These are phyloP conservation scores for Meloidogyne chitwoodi DNA, from an alignment of 1,140 invertebrate genomes.

Conservation along the genomic window DNA sequence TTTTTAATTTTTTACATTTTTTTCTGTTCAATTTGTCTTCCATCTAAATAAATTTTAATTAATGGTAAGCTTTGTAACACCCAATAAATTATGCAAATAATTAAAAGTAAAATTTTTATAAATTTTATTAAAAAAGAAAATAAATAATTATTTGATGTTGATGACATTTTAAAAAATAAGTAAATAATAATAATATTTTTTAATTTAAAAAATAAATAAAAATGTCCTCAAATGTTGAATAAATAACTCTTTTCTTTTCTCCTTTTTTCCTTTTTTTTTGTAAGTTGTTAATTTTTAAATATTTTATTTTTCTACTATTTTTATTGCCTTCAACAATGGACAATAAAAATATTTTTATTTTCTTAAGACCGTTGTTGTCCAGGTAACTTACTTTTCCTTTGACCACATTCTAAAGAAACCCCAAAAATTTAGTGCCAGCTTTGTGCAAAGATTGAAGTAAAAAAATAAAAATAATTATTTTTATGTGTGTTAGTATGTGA, in stretches of 20 bases:
- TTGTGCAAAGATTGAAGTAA: background rate
- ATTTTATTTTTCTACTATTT: background rate
- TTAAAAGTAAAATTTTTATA: conserved; percentile 2
- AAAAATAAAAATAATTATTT: background rate
- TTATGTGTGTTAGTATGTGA: background rate
- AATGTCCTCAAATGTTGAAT: no score
- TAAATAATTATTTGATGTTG: background rate
- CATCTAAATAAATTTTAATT: conserved; percentile 15
- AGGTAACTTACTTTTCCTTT: conserved; percentile 7
- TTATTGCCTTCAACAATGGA: background rate
- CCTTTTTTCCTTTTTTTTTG: no score
- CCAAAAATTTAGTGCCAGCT: conserved; percentile 14
- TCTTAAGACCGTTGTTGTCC: conserved; percentile 12
- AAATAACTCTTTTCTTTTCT: no score
- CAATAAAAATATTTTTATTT: background rate
- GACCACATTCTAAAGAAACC: background rate
- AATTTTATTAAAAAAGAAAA: background rate
- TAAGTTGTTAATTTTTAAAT: background rate
- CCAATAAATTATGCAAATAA: conserved; percentile 7
- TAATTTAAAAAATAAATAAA: background rate
- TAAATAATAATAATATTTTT: background rate
- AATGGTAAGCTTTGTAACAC: conserved; percentile 8
- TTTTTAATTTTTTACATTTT: background rate
- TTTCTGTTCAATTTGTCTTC: conserved; percentile 1
- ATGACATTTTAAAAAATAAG: background rate